Conservation (phyloP, 2,113 vertebrate genomes). For the Bagarius yarrelli region DNA sequence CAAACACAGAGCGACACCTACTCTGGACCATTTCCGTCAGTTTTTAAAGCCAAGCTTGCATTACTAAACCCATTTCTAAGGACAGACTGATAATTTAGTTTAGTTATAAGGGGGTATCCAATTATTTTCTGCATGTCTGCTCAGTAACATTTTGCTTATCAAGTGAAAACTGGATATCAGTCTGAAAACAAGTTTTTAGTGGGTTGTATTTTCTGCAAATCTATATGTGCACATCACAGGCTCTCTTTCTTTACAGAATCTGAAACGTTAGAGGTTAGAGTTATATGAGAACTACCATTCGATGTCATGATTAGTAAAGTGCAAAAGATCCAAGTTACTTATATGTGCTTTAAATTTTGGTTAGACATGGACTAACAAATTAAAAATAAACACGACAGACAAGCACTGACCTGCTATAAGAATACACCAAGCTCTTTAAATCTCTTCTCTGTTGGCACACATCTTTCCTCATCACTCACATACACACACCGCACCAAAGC, state of each 20-base stretch:
- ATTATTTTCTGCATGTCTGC: too few species aligned
- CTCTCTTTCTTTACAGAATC: not conserved
- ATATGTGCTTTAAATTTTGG: too few species aligned
- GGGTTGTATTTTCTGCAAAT: not conserved
- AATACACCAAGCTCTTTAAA: not conserved
- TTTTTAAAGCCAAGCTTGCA: not conserved
- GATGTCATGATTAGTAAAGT: too few species aligned
- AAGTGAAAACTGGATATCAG: too few species aligned
- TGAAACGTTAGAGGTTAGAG: not conserved
- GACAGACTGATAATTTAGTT: not conserved
- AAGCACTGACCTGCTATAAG: not conserved
- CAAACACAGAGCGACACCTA: not conserved
- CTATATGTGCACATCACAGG: not conserved
- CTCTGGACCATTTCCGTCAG: not conserved
- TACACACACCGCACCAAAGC: slow-evolving; percentile 27
- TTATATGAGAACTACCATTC: too few species aligned
- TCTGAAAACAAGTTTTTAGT: not conserved
- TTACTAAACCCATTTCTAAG: not conserved
- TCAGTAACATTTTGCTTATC: too few species aligned
- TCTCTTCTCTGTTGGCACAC: not conserved
- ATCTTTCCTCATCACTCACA: slow-evolving; percentile 2
- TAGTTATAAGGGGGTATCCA: not conserved
- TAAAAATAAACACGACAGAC: too few species aligned
- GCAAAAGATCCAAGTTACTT: too few species aligned
- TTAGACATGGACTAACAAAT: too few species aligned